A percentile compares a stretch with the other conserved stretches of the same genome.
These are phyloP conservation scores for Pristis pectinata DNA, from an alignment of 2,797 vertebrate genomes.

Conservation along the genomic window DNA sequence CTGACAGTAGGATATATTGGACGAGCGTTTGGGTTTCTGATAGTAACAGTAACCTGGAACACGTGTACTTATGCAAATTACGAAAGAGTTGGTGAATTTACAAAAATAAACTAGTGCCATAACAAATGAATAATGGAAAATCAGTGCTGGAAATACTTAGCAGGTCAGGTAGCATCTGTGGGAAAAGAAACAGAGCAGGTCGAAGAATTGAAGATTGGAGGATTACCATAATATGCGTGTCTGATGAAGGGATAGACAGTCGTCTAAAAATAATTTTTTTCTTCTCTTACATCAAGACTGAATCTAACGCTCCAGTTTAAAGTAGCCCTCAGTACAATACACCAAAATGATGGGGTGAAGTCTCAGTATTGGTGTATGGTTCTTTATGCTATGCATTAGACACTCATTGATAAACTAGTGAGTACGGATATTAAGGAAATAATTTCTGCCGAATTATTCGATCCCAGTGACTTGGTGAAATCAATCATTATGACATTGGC, in stretches of 20 bases:
- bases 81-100: background rate
- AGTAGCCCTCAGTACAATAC: background rate
- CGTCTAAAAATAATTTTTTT: background rate
- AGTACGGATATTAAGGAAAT: background rate
- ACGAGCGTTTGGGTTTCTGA: background rate
- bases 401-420: background rate
- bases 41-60: too few relatives aligned
- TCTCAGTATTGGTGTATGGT: background rate
- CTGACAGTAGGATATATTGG: background rate
- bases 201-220: too few relatives aligned
- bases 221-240: background rate
- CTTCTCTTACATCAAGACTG: background rate
- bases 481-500: background rate
- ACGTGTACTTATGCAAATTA: background rate
- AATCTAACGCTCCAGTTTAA: background rate
- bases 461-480: background rate
- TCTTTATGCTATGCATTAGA: background rate
- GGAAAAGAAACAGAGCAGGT: too few relatives aligned
- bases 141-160: too few relatives aligned
- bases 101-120: too few relatives aligned
- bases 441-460: background rate
- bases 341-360: background rate
- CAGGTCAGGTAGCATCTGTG: too few relatives aligned
- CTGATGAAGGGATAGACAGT: background rate
- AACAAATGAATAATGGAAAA: background rate